A percentile compares a stretch with the other conserved stretches of the same genome.
Conservation (phyloP, 2,888 invertebrate genomes). For the Notodonta ziczac region DNA sequence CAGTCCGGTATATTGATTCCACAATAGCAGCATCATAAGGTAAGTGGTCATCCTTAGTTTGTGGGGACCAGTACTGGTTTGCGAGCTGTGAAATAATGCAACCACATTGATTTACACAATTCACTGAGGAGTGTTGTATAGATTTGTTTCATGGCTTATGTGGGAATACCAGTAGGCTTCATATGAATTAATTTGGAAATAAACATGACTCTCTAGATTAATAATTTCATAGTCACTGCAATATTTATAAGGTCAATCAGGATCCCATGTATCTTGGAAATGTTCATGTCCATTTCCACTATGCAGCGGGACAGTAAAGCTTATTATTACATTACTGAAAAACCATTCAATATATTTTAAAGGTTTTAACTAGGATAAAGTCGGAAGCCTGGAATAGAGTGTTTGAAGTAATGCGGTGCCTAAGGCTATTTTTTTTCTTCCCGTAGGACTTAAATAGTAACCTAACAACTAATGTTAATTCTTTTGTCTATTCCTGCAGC, state of each 20-base stretch:
- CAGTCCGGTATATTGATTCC: conserved; percentile 94
- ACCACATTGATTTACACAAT: conserved; percentile 74
- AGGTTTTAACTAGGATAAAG: too few relatives aligned
- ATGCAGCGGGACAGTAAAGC: too few relatives aligned
- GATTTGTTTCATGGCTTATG: conserved; percentile 56
- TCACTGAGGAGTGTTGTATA: conserved; percentile 75
- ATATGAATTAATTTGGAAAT: conserved; percentile 26
- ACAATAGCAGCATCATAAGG: conserved; percentile 91
- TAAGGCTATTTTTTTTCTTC: too few relatives aligned
- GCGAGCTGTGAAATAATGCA: conserved; percentile 88
- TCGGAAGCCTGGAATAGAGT: too few relatives aligned
- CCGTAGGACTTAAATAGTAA: too few relatives aligned
- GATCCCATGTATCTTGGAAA: not conserved
- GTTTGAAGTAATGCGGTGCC: too few relatives aligned
- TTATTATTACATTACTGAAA: too few relatives aligned
- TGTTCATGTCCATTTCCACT: not conserved
- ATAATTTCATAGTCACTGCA: not conserved
- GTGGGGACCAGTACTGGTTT: conserved; percentile 96
- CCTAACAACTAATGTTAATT: too few relatives aligned
- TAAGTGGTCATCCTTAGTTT: conserved; percentile 88
- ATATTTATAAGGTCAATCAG: conserved; percentile 2
- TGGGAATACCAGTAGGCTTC: conserved; percentile 72
- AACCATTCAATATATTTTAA: too few relatives aligned
- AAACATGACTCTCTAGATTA: conserved; percentile 39
- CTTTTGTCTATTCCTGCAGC: too few relatives aligned